Base-by-base conservation (phyloP, 2,113 vertebrate genomes). In the Colinus virginianus region DNA sequence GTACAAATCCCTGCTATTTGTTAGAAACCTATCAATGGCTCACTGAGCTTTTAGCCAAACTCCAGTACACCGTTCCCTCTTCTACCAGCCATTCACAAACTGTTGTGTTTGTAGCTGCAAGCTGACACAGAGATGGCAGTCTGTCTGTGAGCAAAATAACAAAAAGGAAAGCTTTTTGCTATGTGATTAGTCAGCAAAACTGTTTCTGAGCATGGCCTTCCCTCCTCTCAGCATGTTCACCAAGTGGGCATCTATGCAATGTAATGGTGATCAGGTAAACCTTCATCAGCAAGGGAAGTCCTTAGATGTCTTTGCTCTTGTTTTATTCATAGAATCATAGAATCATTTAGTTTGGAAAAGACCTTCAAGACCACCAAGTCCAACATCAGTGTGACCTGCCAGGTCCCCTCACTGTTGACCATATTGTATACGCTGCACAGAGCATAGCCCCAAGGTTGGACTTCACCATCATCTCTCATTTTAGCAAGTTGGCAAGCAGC, bases 1-100 rank as follows among this genome's bases (percentile, higher is more conserved):
- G 79, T 87, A 67, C 10, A 9, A 63, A 80, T 91, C 85, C 26
- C 34, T 64, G 18, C 61, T 85, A n/a, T 81, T 90, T 78, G 15
- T 51, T 92, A 79, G 67, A 93, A 94, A 77, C 36, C 42, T 70
- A 34, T 59, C 1, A 0, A 26, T 77, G 55, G 72, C 30, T 87
- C 45, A 42, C 23, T 0, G 0, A 71, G 82, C 91, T 87, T 90
- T 85, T 71, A 91, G 51, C 42, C 0, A 0, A 56, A 71, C 26
- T 61, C 46, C 0, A 0, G 8, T 48, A 9, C 38, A 16, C 43
- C 28, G 14, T n/a, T 48, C n/a, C 40, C 45, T 45, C 48, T 75
- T 70, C 36, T 67, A 28, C 49, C 61, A 66, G 61, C 75, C 36
- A 9, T 30, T 86, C 7, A 0, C 45, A 11, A 26, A 62, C 25